Evolutionary conservation across 2,797 vertebrate genomes (phyloP).

Genomic region (Momotus momota): DNA sequence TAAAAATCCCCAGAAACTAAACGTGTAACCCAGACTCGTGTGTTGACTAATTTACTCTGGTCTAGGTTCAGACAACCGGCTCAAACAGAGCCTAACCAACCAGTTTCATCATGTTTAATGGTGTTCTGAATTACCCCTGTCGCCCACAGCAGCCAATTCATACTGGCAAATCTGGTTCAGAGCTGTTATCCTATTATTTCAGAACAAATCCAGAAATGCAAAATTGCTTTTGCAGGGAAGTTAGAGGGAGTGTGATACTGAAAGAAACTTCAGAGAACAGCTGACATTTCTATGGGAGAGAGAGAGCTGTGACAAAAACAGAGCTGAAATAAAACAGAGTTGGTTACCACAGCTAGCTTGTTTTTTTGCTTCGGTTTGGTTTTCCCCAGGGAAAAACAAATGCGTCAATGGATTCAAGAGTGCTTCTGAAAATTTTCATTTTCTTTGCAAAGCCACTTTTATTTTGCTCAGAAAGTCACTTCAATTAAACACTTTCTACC

Average conservation of each 20-base stretch:
- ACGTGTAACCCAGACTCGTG: not conserved
- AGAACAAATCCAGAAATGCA: not conserved
- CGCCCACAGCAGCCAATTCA: not conserved
- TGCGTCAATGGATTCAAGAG: not conserved
- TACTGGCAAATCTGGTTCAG: not conserved
- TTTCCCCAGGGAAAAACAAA: not conserved
- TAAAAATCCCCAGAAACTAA: not conserved
- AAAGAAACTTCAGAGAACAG: not conserved
- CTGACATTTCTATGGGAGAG: not conserved
- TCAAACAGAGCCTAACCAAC: not conserved
- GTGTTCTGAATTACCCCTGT: not conserved
- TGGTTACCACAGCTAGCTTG: not conserved
- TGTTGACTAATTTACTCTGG: not conserved
- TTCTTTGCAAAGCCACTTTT: not conserved
- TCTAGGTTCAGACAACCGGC: not conserved
- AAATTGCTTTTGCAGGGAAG: not conserved
- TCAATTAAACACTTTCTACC: not conserved
- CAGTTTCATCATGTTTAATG: not conserved
- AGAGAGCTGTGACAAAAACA: not conserved
- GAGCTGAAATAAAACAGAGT: not conserved
- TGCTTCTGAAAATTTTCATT: not conserved
- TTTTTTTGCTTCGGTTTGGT: not conserved
- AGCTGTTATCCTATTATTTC: not conserved
- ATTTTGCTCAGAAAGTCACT: not conserved
- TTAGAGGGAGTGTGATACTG: not conserved